Conservation (phyloP, 1,140 invertebrate species). For the Solenopsis invicta region DNA sequence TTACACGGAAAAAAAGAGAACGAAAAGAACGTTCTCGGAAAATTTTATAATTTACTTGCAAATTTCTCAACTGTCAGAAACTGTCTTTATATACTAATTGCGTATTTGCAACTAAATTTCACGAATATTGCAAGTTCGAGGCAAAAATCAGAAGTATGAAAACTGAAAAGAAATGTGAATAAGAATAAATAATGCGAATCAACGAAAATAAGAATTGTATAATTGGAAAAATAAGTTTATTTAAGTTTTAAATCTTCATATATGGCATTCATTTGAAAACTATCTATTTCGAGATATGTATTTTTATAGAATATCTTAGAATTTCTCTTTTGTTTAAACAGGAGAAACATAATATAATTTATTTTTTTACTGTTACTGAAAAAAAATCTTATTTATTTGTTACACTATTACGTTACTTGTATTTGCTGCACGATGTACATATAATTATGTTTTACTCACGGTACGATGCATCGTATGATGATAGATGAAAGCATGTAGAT, state of each 20-base stretch:
- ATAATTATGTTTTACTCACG: background rate
- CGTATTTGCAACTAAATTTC: conserved; percentile 11
- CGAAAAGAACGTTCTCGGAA: background rate
- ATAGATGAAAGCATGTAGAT: background rate
- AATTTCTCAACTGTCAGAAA: conserved; percentile 43
- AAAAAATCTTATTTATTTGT: background rate
- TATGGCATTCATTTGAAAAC: background rate
- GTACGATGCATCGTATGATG: background rate
- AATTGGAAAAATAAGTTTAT: background rate
- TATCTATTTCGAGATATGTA: background rate
- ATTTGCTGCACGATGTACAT: background rate
- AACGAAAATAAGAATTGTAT: background rate
- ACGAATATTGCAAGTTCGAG: background rate
- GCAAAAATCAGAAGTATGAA: background rate
- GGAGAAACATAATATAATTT: background rate
- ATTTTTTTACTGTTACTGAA: background rate
- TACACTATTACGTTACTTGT: background rate
- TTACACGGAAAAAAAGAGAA: conserved; percentile 14
- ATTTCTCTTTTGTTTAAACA: background rate
- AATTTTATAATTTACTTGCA: conserved; percentile 61
- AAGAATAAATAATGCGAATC: background rate
- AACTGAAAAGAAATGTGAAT: background rate
- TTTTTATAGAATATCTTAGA: background rate
- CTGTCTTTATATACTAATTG: conserved; percentile 44
- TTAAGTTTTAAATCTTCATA: background rate